Conservation (phyloP, 2,797 vertebrate species). For the Cirrhinus mrigala region DNA sequence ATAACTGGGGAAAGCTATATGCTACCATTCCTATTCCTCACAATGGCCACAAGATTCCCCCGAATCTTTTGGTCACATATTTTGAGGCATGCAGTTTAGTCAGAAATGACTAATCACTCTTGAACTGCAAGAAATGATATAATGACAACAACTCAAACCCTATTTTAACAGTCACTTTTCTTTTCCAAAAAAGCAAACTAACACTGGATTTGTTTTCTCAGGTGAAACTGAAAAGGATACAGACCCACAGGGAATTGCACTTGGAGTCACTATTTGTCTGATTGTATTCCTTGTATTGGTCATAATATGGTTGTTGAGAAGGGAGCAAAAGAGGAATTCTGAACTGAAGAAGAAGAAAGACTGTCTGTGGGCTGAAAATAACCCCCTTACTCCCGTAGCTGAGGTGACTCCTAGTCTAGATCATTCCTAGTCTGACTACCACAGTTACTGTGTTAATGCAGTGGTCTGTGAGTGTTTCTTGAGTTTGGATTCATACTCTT, state of each 20-base stretch:
- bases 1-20: neutral
- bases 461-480: neutral
- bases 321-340: conserved; percentile 1
- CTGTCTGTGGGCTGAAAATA: conserved; percentile 48
- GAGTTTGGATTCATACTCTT: neutral
- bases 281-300: conserved; percentile 59
- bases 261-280: conserved; percentile 44
- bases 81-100: neutral
- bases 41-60: neutral
- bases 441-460: neutral
- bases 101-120: neutral
- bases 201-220: conserved; percentile 34
- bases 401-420: neutral
- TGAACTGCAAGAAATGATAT: neutral
- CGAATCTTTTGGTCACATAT: neutral
- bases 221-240: neutral
- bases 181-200: neutral
- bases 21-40: neutral
- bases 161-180: neutral
- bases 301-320: conserved; percentile 57
- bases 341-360: conserved; percentile 41
- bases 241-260: conserved; percentile 3
- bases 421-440: neutral
- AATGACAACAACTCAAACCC: neutral
- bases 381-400: conserved; percentile 8